Evolutionary conservation across 2,113 vertebrate species (phyloP).

Genomic region (Sapajus apella): DNA sequence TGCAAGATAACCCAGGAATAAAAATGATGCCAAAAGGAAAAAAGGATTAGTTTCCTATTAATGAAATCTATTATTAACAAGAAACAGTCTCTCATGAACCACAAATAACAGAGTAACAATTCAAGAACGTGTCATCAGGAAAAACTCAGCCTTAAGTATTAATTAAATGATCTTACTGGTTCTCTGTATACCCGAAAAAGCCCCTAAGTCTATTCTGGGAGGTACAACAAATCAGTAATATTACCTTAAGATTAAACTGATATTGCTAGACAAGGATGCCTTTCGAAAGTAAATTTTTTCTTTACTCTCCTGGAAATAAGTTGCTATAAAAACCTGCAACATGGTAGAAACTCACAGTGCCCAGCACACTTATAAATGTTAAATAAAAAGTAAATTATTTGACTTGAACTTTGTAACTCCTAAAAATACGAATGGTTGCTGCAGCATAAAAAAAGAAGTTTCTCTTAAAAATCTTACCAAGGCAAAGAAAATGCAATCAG

Average conservation of each 20-base stretch:
- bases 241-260: conserved; percentile 48
- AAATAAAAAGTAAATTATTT: conserved; percentile 42
- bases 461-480: conserved; percentile 21
- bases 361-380: neutral
- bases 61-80: neutral
- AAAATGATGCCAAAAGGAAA: conserved; percentile 53
- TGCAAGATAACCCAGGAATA: neutral
- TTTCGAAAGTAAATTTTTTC: conserved; percentile 47
- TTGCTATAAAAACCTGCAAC: conserved; percentile 4
- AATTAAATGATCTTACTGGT: conserved; percentile 42
- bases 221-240: conserved; percentile 53
- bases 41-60: neutral
- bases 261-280: conserved; percentile 36
- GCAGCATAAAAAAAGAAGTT: neutral
- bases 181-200: conserved; percentile 31
- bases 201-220: conserved; percentile 39
- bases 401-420: conserved; percentile 14
- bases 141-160: conserved; percentile 35
- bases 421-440: neutral
- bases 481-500: neutral
- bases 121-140: conserved; percentile 46
- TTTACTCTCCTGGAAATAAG: conserved; percentile 44
- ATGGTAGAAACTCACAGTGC: neutral
- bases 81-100: neutral
- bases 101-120: conserved; percentile 47